Evolutionary conservation across 2,888 invertebrate species (phyloP), one percentile per base, ranked within the genome.

Genomic region (Xestoiulus laeticollis): DNA sequence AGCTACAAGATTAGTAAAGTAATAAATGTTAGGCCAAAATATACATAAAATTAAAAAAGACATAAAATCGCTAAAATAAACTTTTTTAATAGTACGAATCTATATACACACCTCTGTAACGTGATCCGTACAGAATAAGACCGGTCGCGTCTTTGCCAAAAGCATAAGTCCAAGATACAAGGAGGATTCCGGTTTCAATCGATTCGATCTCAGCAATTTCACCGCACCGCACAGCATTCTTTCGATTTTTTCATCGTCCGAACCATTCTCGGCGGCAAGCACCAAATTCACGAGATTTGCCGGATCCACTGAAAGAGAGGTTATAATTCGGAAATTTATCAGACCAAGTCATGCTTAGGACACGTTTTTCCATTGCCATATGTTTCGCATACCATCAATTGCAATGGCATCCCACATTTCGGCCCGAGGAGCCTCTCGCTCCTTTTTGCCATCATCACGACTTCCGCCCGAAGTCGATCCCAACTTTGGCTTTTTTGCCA

Each of bases 201-300:
- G 94, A 90, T 96, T 96, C 10, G 94, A 94, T 87, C 95, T 95
- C 1, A 98, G 93, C 0, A 95, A 93, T 90, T 96, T 96, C 44
- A 98, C 95, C n/a, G 96, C 95, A 0, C 98, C 97, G 90, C 97
- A 96, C n/a, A 98, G 93, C 10, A 96, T 93, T 94, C 92, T 96
- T 93, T 93, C 96, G 94, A 91, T 96, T 88, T 90, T 91, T 85
- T 92, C 97, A 87, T 94, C 95, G 91, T 97, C 97, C 89, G 95
- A 95, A 88, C 94, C 94, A 89, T 96, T 96, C 89, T 95, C 93
- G 4, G 96, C 96, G 89, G 95, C 94, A 85, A 96, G 92, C 4
- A 97, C 95, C 91, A 94, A 94, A 30, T 95, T 94, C 19, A 97
- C 95, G 26, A 98, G 93, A 89, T 96, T 96, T 8, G 94, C 94